Percentiles rank a stretch among this genome's conserved stretches.
Evolutionary conservation across 2,888 invertebrate genomes (phyloP).

Genomic region (Lobophora halterata): DNA sequence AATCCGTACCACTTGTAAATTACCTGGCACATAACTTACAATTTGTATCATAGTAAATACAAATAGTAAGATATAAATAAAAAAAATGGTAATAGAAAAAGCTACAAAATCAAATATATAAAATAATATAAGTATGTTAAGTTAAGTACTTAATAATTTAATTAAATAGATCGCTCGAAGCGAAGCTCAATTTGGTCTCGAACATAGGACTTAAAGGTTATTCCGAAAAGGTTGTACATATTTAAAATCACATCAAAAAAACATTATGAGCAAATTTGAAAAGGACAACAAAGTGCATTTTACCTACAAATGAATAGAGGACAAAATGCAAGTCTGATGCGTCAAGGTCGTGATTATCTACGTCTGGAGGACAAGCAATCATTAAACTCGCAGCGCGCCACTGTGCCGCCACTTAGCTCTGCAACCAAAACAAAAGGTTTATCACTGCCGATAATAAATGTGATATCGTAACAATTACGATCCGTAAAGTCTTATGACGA

Average conservation of each 20-base stretch:
- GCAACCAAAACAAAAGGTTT: conserved; percentile 38
- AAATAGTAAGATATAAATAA: too few species aligned
- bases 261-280: conserved; percentile 1
- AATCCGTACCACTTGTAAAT: too few species aligned
- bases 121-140: too few species aligned
- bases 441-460: conserved; percentile 26
- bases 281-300: conserved; percentile 17
- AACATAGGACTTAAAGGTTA: too few species aligned
- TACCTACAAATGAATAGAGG: conserved; percentile 26
- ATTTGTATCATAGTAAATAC: too few species aligned
- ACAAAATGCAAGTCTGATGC: conserved; percentile 34
- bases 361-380: conserved; percentile 50
- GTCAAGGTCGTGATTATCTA: conserved; percentile 44
- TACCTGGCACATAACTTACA: too few species aligned
- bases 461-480: conserved; percentile 23
- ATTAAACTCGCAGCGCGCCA: conserved; percentile 31
- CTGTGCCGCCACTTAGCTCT: conserved; percentile 29
- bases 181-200: too few species aligned
- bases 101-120: too few species aligned
- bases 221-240: conserved; percentile 18
- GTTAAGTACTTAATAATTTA: too few species aligned
- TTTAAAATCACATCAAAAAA: background rate
- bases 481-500: conserved; percentile 21
- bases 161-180: too few species aligned
- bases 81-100: too few species aligned